Base-by-base conservation (phyloP, 64 coral and sea anemone genomes). In the Stylophora pistillata region DNA sequence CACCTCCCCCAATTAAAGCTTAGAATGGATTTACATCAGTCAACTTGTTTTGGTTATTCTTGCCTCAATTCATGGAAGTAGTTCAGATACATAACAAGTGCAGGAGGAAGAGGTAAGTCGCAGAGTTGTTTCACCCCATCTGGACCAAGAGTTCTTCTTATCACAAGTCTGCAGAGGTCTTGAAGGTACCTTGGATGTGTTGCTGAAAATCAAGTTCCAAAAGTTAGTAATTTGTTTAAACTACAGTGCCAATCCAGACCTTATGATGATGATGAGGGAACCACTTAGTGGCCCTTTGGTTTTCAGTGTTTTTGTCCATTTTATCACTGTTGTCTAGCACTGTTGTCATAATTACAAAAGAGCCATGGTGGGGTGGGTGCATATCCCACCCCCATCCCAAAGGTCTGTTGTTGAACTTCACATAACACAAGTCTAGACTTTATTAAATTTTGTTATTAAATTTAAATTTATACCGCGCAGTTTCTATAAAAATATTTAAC, bases 141-240 rank as follows among this genome's bases (percentile, higher is more conserved):
- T 14, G 86, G 74, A 13, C 95, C 95, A 79, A 96, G 81, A 34
- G 88, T 63, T n/a, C 84, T 88, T 63, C 91, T 72, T 28, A 96
- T 96, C 25, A 96, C 82, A 21, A 96, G 95, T 63, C 95, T 82
- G 74, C 95, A 96, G 28, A 96, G 27, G 58, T 96, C 95, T 86
- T 98, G 96, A 37, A 98, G 93, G 15, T 71, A 59, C 78, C 86
- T 92, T 37, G 93, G 89, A 69, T 98, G 86, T 56, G 93, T 92
- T 72, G 93, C 96, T 98, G 81, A 23, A 74, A 30, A 58, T 53
- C 23, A 79, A 90, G 14, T 12, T 3, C 12, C 23, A 26, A 29
- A 27, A 71, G 66, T 27, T 21, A 27, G 66, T 27, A 27, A 28
- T 71, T 71, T n/a, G n/a, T n/a, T n/a, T n/a, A n/a, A 12, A 0